Base-by-base conservation (phyloP, 2,797 vertebrate species). In the Microctenopoma lineatum region DNA sequence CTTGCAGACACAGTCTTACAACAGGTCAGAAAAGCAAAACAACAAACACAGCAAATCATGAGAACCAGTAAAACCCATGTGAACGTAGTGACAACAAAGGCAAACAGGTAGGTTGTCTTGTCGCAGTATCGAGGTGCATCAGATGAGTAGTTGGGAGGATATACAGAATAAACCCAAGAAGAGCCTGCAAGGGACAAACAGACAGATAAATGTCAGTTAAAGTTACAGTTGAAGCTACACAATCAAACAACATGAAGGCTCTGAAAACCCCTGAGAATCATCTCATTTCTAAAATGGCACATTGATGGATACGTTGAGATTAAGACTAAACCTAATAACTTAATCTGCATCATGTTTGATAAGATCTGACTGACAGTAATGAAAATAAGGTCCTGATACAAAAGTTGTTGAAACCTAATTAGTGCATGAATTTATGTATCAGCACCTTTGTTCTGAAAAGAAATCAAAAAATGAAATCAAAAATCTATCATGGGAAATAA, bases 121-220 rank as follows among this genome's bases (percentile, higher is more conserved):
- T 89, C 56, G 69, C 91, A 92, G 82, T 75, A 88, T 0, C 0
- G 36, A 11, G 1, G 1, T 0, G 0, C 1, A 18, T 38, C 80
- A 21, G 63, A 26, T 32, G 34, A 34, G 81, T 88, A 89, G 66
- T 48, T 59, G 7, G 87, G 87, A 60, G 87, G 83, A 66, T 89
- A 88, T 2, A 88, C 32, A 15, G 61, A 36, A 50, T 89, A 92
- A 67, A 92, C 46, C 90, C 90, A 92, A 42, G 1, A 4, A 0
- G 53, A 60, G 15, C 90, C 91, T 92, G 21, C 7, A 77, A 56
- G 38, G 25, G 8, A 65, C 3, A 63, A n/a, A 78, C 11, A 79
- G 15, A 66, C 13, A 59, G 61, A 51, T 25, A 44, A 46, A 2
- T 53, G 27, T 10, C 65, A 3, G 48, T 10, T 64, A 5, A 56